A percentile compares a stretch with the other conserved stretches of the same genome.
Evolutionary conservation across 1,140 invertebrate genomes (phyloP).

Genomic region (Teleogryllus occipitalis): DNA sequence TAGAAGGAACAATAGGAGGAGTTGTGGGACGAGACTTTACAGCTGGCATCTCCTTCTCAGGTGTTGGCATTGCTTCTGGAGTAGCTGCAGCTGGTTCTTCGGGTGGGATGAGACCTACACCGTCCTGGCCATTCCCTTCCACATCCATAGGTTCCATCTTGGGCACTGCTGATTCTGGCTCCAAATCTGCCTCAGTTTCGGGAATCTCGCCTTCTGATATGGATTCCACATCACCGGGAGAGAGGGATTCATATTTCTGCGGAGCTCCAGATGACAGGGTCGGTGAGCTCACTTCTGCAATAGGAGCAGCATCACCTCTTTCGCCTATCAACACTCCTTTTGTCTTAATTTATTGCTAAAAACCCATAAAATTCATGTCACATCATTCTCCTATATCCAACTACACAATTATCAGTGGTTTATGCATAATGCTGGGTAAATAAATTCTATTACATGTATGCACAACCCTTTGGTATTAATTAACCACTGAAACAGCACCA

Average conservation of each 20-base stretch:
- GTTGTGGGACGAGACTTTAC: slow-evolving; percentile 6
- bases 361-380: neutral
- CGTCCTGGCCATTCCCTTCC: neutral
- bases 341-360: slow-evolving; percentile 11
- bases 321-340: slow-evolving; percentile 19
- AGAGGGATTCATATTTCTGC: slow-evolving; percentile 30
- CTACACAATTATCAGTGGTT: neutral
- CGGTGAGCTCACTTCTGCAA: slow-evolving; percentile 22
- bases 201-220: slow-evolving; percentile 36
- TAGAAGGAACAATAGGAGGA: neutral
- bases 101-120: slow-evolving; percentile 7
- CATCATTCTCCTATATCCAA: neutral
- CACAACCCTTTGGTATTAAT: neutral
- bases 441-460: neutral
- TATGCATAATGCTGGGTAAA: neutral
- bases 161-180: slow-evolving; percentile 19
- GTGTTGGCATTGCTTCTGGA: neutral
- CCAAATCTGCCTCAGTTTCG: slow-evolving; percentile 28
- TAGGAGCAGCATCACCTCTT: slow-evolving; percentile 22
- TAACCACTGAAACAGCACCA: neutral
- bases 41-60: slow-evolving; percentile 6
- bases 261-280: slow-evolving; percentile 16
- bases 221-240: slow-evolving; percentile 37
- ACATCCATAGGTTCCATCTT: slow-evolving; percentile 13
- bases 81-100: neutral